phyloP scores from a whole-genome alignment of 2,797 vertebrate genomes.

The Propithecus deckenii region DNA sequence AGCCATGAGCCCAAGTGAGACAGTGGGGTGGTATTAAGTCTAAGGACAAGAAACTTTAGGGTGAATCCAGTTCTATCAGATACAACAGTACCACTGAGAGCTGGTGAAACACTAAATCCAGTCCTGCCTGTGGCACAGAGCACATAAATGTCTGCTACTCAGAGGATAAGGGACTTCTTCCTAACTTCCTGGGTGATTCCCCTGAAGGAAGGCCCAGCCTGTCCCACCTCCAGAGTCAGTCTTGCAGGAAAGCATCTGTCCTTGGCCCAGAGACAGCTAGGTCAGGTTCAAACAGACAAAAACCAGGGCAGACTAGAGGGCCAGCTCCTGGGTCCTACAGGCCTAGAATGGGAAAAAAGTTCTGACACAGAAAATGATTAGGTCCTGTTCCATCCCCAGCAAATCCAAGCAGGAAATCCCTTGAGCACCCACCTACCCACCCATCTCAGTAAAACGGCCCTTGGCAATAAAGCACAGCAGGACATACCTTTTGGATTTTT shows the following conservation, averaged over 20 bases:
- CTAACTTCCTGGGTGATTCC: not conserved
- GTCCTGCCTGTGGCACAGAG: not conserved
- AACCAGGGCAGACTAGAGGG: not conserved
- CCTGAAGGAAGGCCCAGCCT: not conserved
- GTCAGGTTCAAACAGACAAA: constrained; percentile 18
- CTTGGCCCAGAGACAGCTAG: not conserved
- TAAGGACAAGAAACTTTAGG: not conserved
- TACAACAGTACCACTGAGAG: not conserved
- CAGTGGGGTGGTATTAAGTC: not conserved
- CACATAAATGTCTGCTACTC: not conserved
- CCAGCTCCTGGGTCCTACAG: not conserved
- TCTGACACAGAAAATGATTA: not conserved
- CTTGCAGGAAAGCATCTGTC: not conserved
- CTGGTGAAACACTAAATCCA: not conserved
- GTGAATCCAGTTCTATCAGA: not conserved
- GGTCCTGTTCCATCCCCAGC: not conserved
- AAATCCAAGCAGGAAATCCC: not conserved
- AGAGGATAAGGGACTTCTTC: not conserved
- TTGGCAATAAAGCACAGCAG: constrained; percentile 49
- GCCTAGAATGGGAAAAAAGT: not conserved
- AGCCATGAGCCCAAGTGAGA: not conserved
- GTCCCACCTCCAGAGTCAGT: not conserved
- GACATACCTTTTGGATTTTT: constrained; percentile 81
- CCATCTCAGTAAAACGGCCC: not conserved
- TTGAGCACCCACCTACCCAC: not conserved